Conservation (phyloP, 2,888 invertebrate genomes). For the Sarcophaga subvicina region DNA sequence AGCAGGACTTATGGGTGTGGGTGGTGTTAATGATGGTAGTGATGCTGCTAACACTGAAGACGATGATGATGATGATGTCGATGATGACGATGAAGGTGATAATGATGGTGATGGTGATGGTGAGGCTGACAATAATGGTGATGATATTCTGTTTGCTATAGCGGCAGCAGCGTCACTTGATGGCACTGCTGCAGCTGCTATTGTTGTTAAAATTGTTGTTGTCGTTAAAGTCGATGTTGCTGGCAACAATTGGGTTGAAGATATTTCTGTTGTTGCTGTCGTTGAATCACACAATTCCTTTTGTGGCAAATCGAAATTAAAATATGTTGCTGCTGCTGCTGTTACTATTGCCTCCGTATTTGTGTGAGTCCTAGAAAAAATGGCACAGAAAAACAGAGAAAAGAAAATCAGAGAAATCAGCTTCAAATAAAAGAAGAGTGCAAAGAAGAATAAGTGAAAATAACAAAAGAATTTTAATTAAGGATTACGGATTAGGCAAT, state of each 20-base stretch:
- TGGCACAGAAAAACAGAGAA: slow-evolving; percentile 4
- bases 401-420: not conserved
- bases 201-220: slow-evolving; percentile 62
- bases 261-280: slow-evolving; percentile 35
- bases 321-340: slow-evolving; percentile 42
- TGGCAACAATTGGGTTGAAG: slow-evolving; percentile 57
- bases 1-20: slow-evolving; percentile 79
- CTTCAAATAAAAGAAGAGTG: slow-evolving; percentile 15
- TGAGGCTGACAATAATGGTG: slow-evolving; percentile 59
- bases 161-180: slow-evolving; percentile 68
- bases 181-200: slow-evolving; percentile 67
- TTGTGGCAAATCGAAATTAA: slow-evolving; percentile 53
- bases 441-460: not conserved
- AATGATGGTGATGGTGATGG: slow-evolving; percentile 58
- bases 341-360: slow-evolving; percentile 51
- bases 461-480: slow-evolving; percentile 54
- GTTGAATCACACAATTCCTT: slow-evolving; percentile 51
- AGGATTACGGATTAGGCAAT: slow-evolving; percentile 21
- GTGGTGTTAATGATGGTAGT: slow-evolving; percentile 78
- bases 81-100: slow-evolving; percentile 31
- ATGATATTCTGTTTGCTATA: slow-evolving; percentile 68
- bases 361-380: slow-evolving; percentile 26
- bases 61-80: slow-evolving; percentile 34
- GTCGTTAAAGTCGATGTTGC: slow-evolving; percentile 24
- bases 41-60: slow-evolving; percentile 23